These are phyloP conservation scores for zebrafish (Danio rerio) DNA, from an alignment of 2,113 vertebrate genomes.

Conservation along the genomic window DNA sequence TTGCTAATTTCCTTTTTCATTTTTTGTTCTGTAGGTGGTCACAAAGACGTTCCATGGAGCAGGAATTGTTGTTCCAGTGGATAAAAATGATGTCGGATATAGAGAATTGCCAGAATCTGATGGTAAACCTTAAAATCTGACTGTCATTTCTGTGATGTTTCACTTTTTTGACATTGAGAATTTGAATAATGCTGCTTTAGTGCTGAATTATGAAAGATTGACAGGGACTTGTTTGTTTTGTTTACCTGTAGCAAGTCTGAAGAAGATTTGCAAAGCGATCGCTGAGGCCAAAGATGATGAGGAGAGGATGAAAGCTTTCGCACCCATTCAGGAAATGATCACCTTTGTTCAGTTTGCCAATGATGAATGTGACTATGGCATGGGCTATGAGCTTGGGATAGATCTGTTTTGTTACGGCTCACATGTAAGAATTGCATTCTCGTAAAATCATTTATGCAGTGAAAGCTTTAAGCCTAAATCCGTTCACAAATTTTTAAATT, in stretches of 20 bases:
- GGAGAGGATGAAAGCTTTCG: constrained; percentile 89
- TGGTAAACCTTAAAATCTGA: constrained; percentile 72
- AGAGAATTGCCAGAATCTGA: constrained; percentile 95
- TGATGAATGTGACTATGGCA: constrained; percentile 98
- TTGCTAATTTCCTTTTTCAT: background rate
- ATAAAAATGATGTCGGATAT: constrained; percentile 95
- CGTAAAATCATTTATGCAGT: background rate
- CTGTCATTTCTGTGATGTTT: background rate
- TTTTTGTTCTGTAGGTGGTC: constrained; percentile 80
- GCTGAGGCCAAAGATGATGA: constrained; percentile 86
- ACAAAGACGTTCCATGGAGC: constrained; percentile 93
- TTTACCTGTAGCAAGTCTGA: constrained; percentile 78
- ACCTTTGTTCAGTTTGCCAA: constrained; percentile 98
- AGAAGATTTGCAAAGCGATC: constrained; percentile 90
- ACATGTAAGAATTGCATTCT: constrained; percentile 82
- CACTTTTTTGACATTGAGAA: background rate
- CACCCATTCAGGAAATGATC: constrained; percentile 93
- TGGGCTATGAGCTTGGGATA: constrained; percentile 94
- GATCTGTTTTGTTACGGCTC: constrained; percentile 96
- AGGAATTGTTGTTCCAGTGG: constrained; percentile 92
- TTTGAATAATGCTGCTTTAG: background rate
- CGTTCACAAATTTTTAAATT: background rate
- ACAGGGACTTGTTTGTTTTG: background rate
- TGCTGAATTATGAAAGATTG: background rate
- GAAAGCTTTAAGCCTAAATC: background rate